Base-by-base conservation (phyloP, 1,140 invertebrate genomes). In the Drosophila subobscura region DNA sequence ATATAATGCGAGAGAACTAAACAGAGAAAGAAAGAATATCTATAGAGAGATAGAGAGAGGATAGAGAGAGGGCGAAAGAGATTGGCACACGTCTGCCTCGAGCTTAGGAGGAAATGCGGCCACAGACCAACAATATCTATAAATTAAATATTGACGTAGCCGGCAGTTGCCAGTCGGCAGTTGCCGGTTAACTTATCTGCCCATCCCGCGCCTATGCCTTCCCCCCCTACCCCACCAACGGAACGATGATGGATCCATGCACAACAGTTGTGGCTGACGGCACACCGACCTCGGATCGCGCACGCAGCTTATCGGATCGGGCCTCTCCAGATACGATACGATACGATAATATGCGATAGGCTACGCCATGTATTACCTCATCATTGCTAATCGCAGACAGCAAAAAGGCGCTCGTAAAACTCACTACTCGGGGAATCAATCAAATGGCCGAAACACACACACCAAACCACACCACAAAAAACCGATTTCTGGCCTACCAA, bases 61-160 rank as follows among this genome's bases (percentile, higher is more conserved):
- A 20, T 20, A 37, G 33, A 12, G 33, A 37, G 33, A 37, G 33
- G 2, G 33, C 33, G 33, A 37, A 4, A 37, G 33, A 37, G 33
- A 37, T 37, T 37, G 33, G 33, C 33, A 37, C 10, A 37, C 33
- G 33, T 37, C 33, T 12, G 33, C 33, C 10, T 37, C 33, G 33
- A 37, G 33, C 33, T 37, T 37, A 4, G 33, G 33, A 37, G 25
- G 14, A 33, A 51, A 51, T 8, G 49, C 49, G 20, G 45, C 42
- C 41, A 58, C 50, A 59, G 25, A 52, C 44, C 37, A 50, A 46
- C 56, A 41, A 65, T 76, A 67, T 75, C 67, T 61, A 72, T 76
- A 78, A 76, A 78, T 71, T 66, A 50, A 78, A 78, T 78, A 78
- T 78, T 78, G 72, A 78, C 76, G 67, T 50, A 61, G 67, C 52